phyloP scores from a whole-genome alignment of 2,797 vertebrate genomes.

The Sebastolobus altivelis region DNA sequence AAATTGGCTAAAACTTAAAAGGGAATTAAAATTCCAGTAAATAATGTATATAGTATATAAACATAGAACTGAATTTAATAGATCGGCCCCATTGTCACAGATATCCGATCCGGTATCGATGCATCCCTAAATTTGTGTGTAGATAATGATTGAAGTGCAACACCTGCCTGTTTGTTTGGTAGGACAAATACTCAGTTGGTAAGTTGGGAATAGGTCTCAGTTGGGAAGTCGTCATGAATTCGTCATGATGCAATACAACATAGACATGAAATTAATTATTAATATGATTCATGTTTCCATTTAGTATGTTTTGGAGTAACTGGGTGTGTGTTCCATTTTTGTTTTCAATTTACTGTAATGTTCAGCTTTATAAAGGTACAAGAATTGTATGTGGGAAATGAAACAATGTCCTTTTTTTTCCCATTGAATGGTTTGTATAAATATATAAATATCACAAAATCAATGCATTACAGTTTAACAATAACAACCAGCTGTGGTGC shows the following conservation, averaged over 20 bases:
- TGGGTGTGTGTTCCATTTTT: neutral
- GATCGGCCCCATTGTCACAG: too few relatives aligned
- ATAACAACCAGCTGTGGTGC: neutral
- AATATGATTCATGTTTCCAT: neutral
- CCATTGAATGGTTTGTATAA: conserved; percentile 23
- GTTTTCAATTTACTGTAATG: neutral
- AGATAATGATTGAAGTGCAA: neutral
- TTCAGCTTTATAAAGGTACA: conserved; percentile 1
- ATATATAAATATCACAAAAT: conserved; percentile 25
- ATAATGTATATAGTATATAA: too few relatives aligned
- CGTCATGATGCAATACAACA: neutral
- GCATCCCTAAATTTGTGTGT: neutral
- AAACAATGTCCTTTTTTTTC: conserved; percentile 7
- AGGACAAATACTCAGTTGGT: neutral
- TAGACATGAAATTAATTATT: neutral
- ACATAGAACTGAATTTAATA: too few relatives aligned
- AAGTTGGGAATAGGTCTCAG: too few relatives aligned
- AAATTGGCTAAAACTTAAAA: too few relatives aligned
- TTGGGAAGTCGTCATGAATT: neutral
- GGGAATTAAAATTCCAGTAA: too few relatives aligned
- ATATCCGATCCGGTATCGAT: too few relatives aligned
- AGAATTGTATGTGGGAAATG: neutral
- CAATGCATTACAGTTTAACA: conserved; percentile 2
- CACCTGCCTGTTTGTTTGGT: conserved; percentile 5
- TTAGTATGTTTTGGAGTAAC: neutral